Conservation (phyloP, 2,113 vertebrate genomes). For the Cololabis saira region DNA sequence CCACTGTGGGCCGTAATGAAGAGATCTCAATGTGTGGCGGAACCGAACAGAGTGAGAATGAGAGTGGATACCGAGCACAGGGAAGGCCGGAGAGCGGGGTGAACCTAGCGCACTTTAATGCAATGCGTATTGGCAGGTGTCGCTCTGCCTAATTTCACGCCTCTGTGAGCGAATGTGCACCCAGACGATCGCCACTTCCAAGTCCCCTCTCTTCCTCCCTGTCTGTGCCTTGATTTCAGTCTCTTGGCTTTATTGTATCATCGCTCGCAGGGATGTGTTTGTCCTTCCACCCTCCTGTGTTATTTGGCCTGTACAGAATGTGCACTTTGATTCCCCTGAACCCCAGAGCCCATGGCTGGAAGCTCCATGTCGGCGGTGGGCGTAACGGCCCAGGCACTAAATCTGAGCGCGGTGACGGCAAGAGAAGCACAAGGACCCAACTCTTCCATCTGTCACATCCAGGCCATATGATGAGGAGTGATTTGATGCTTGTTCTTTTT, state of each 20-base stretch:
- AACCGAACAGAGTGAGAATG: constrained; percentile 26
- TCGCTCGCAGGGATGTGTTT: constrained; percentile 32
- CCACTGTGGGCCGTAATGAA: constrained; percentile 64
- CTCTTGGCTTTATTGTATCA: constrained; percentile 39
- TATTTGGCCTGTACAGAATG: constrained; percentile 33
- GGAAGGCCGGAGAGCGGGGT: constrained; percentile 35
- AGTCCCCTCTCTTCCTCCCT: constrained; percentile 28
- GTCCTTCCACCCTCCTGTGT: constrained; percentile 38
- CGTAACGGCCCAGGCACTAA: constrained; percentile 58
- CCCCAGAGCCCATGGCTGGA: constrained; percentile 26
- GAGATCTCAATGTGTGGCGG: constrained; percentile 52
- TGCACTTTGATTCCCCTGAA: constrained; percentile 39
- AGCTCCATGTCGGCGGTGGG: constrained; percentile 38
- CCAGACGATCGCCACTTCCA: constrained; percentile 59
- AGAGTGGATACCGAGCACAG: constrained; percentile 24
- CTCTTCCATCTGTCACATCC: constrained; percentile 64
- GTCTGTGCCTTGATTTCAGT: constrained; percentile 24
- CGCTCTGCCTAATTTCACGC: constrained; percentile 78
- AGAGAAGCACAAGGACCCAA: constrained; percentile 34
- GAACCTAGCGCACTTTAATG: constrained; percentile 53
- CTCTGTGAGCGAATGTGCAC: constrained; percentile 72
- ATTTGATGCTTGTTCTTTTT: constrained; percentile 35
- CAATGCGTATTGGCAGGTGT: constrained; percentile 77
- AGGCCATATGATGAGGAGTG: constrained; percentile 23
- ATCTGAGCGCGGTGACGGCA: constrained; percentile 43